Conservation (phyloP, 2,113 vertebrate genomes). For the Vanacampus margaritifer region DNA sequence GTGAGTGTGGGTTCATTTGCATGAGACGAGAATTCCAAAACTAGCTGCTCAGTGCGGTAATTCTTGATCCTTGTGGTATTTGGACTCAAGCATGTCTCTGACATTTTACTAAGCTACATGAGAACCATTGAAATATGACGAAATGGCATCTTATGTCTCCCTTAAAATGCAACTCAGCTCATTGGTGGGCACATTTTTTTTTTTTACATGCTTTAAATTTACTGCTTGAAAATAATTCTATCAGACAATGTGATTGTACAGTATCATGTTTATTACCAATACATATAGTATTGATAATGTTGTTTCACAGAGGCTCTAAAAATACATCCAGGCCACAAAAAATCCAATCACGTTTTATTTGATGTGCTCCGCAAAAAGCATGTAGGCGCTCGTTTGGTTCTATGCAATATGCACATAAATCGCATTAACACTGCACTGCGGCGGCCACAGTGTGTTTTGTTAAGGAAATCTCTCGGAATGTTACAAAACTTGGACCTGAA, state of each 20-base stretch:
- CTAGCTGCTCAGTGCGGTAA: no score
- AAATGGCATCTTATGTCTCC: neutral
- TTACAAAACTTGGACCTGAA: neutral
- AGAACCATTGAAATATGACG: neutral
- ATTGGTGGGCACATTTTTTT: neutral
- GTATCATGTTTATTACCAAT: neutral
- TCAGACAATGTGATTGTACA: neutral
- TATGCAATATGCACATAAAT: neutral
- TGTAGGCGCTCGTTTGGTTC: neutral
- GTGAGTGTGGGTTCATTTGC: no score
- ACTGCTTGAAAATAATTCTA: neutral
- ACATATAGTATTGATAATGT: neutral
- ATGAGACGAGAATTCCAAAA: no score
- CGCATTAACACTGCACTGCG: neutral
- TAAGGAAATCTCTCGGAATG: neutral
- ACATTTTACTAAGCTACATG: neutral
- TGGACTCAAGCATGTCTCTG: neutral
- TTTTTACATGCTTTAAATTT: neutral
- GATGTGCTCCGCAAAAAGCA: slow-evolving; percentile 5
- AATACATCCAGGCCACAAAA: neutral
- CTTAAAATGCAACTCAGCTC: neutral
- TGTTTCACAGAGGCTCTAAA: neutral
- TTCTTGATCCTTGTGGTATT: no score
- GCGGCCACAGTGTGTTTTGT: neutral
- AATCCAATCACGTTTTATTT: slow-evolving; percentile 8